Base-by-base conservation (phyloP, 2,797 vertebrate genomes). In the Momotus momota region DNA sequence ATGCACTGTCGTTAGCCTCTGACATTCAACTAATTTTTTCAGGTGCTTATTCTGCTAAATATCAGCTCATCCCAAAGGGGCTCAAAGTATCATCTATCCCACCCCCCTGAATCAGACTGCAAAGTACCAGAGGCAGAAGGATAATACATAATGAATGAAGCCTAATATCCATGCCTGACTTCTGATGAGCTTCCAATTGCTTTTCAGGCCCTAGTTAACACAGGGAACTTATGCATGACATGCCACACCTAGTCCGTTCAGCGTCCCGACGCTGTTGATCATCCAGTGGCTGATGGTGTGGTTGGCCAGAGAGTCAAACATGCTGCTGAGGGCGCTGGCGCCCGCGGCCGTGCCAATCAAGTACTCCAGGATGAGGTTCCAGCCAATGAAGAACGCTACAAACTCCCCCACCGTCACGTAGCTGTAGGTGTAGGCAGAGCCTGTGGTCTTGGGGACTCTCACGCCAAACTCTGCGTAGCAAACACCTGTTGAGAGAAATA, bases 391-490 rank as follows among this genome's bases (percentile, higher is more conserved):
- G 87, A 99, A 99, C 0, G 99, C 99, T 97, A 99, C 99, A 0
- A 99, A 99, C 97, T 99, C 99, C 5, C 99, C 99, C 1, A 99
- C 99, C 0, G 99, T 99, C 94, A 99, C 99, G 1, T 99, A 99
- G 97, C 99, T 99, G 98, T 99, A 99, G 66, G 99, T 99, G 97
- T 99, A 99, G 66, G 99, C 99, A 2, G 99, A 99, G 83, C 99
- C 99, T 0, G 99, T 99, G 22, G 99, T 99, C 97, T 99, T 99
- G 3, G 99, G 99, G 8, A 99, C 99, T 0, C 99, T 98, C 35
- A 99, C 99, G 0, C 99, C 99, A 5, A 99, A 99, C 97, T 99
- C 99, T 4, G 99, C 99, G 1, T 99, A 99, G 94, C 99, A 99
- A 82, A 99, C 99, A 0, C 99, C 99, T 99, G 98, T 13, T n/a